phyloP scores from a whole-genome alignment of 1,140 invertebrate genomes.

The Neelides sp. region DNA sequence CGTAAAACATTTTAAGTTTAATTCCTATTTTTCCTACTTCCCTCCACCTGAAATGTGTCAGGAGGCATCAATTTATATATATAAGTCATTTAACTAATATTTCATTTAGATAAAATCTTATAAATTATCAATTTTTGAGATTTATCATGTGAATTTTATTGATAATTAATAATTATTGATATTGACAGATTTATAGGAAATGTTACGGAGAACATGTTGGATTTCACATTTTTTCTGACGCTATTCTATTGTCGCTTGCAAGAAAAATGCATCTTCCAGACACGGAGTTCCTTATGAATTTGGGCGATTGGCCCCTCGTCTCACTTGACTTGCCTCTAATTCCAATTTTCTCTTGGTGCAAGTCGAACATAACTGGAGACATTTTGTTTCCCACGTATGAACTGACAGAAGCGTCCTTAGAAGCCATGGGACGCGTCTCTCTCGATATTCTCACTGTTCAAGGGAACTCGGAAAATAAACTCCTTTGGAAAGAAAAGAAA shows the following conservation, averaged over 20 bases:
- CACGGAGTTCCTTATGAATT: constrained; percentile 79
- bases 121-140: constrained; percentile 4
- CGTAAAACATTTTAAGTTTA: too few relatives aligned
- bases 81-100: constrained; percentile 9
- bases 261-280: constrained; percentile 75
- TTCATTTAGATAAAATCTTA: constrained; percentile 18
- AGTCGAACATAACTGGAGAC: constrained; percentile 66
- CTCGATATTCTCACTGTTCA: constrained; percentile 82
- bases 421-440: constrained; percentile 54
- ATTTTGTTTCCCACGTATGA: constrained; percentile 93
- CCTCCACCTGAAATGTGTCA: constrained; percentile 1
- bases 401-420: constrained; percentile 76
- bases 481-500: constrained; percentile 62
- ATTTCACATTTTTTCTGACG: constrained; percentile 91
- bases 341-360: constrained; percentile 96
- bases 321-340: constrained; percentile 42
- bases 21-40: constrained; percentile 12
- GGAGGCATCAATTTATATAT: background rate
- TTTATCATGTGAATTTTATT: too few relatives aligned
- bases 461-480: constrained; percentile 54
- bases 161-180: too few relatives aligned
- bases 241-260: constrained; percentile 65
- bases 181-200: constrained; percentile 57
- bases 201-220: constrained; percentile 91
- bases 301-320: constrained; percentile 88